phyloP scores from a whole-genome alignment of 2,888 invertebrate genomes.

The Epirrhoe alternata region DNA sequence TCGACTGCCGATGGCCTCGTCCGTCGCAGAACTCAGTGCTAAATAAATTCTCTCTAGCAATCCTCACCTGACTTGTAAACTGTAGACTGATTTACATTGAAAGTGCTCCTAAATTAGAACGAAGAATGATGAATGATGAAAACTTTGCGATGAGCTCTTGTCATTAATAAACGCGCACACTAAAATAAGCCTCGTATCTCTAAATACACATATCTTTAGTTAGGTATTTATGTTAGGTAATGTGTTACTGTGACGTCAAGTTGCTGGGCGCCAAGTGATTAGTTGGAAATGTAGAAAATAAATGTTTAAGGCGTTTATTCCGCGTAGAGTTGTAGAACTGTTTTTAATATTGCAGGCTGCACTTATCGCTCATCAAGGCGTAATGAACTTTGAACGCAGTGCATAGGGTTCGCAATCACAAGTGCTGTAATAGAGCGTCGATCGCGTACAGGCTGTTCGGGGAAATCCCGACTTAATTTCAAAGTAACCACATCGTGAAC shows the following conservation, averaged over 20 bases:
- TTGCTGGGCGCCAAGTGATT: conserved; percentile 7
- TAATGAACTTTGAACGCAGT: background rate
- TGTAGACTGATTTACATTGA: conserved; percentile 7
- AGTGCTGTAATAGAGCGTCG: background rate
- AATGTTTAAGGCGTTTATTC: background rate
- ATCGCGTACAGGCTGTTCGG: background rate
- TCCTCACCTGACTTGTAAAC: conserved; percentile 1
- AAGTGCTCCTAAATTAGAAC: background rate
- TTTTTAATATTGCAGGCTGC: background rate
- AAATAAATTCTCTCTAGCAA: conserved; percentile 4
- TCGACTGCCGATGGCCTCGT: conserved; percentile 24
- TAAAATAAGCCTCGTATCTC: background rate
- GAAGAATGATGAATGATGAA: background rate
- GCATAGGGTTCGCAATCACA: background rate
- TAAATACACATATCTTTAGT: background rate
- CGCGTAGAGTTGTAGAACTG: background rate
- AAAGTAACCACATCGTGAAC: background rate
- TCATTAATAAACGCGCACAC: background rate
- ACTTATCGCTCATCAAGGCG: background rate
- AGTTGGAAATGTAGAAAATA: background rate
- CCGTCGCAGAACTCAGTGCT: background rate
- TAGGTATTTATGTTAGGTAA: background rate
- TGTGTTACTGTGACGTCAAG: conserved; percentile 15
- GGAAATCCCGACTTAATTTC: background rate
- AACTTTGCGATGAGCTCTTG: background rate